phyloP scores from a whole-genome alignment of 2,888 invertebrate species.

The Notodonta ziczac region DNA sequence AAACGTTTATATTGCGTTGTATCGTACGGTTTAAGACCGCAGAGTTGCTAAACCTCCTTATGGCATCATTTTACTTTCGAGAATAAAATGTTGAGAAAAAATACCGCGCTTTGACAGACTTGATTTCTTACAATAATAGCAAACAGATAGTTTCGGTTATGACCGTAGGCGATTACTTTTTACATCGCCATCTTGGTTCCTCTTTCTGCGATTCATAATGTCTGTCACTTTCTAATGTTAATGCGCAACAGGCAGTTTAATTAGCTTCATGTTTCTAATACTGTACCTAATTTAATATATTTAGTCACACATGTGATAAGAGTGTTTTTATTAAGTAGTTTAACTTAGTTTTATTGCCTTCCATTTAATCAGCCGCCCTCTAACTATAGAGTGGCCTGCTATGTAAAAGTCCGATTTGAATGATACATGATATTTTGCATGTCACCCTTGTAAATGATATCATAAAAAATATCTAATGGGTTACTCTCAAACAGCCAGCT shows the following conservation, averaged over 20 bases:
- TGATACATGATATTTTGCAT: too few relatives aligned
- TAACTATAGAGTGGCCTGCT: too few relatives aligned
- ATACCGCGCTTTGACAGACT: conserved; percentile 21
- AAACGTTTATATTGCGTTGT: conserved; percentile 74
- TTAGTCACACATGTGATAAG: background rate
- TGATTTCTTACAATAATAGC: conserved; percentile 1
- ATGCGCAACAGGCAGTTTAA: conserved; percentile 6
- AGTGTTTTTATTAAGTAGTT: background rate
- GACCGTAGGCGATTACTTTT: background rate
- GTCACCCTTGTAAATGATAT: too few relatives aligned
- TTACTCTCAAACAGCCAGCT: too few relatives aligned
- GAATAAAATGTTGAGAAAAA: conserved; percentile 46
- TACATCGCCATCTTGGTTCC: background rate
- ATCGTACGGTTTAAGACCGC: conserved; percentile 67
- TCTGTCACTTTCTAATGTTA: conserved; percentile 8
- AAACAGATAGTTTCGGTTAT: conserved; percentile 9
- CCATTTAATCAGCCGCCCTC: too few relatives aligned
- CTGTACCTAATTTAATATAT: conserved; percentile 1
- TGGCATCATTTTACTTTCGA: conserved; percentile 65
- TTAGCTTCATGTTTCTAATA: conserved; percentile 9
- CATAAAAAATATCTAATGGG: too few relatives aligned
- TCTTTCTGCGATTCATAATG: background rate
- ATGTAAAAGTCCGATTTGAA: too few relatives aligned
- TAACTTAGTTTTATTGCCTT: background rate
- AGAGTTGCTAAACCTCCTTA: conserved; percentile 55